Percentiles rank a stretch among this genome's conserved stretches.
Evolutionary conservation across 2,888 invertebrate species (phyloP).

Genomic region (Pseudolycoriella hygida): DNA sequence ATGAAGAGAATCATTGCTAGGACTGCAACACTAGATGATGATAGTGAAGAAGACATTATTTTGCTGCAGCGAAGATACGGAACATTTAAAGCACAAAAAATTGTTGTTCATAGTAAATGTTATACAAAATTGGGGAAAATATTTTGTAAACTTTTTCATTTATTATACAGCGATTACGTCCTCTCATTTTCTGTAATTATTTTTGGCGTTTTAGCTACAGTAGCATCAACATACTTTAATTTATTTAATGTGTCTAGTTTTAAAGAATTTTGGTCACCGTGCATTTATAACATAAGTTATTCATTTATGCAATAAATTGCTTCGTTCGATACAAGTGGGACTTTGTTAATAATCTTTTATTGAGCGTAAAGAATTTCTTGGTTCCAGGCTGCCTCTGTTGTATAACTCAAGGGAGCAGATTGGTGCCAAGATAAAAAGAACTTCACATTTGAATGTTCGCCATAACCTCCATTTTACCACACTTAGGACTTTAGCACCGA

Average conservation of each 20-base stretch:
- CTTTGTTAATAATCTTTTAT: too few relatives aligned
- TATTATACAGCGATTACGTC: slow-evolving; percentile 29
- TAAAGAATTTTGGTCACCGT: slow-evolving; percentile 51
- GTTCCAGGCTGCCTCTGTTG: too few relatives aligned
- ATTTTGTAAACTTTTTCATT: slow-evolving; percentile 11
- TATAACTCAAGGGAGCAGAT: too few relatives aligned
- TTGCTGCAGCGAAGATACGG: slow-evolving; percentile 3
- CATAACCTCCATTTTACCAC: too few relatives aligned
- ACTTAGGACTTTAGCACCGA: too few relatives aligned
- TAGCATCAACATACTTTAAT: slow-evolving; percentile 53
- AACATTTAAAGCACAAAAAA: slow-evolving; percentile 4
- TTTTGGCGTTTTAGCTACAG: slow-evolving; percentile 43
- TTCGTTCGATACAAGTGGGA: too few relatives aligned
- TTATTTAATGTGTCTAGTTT: slow-evolving; percentile 43
- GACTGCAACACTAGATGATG: background rate
- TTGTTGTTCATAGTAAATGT: background rate
- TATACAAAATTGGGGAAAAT: slow-evolving; percentile 9
- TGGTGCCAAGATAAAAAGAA: too few relatives aligned
- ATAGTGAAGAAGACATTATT: background rate
- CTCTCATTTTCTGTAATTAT: slow-evolving; percentile 39
- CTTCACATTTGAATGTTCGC: too few relatives aligned
- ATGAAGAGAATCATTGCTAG: slow-evolving; percentile 10
- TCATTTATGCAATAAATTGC: slow-evolving; percentile 5
- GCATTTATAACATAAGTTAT: slow-evolving; percentile 42
- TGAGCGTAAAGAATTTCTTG: too few relatives aligned